These are phyloP conservation scores for Struthio camelus DNA, from an alignment of 2,113 vertebrate species.

Conservation along the genomic window DNA sequence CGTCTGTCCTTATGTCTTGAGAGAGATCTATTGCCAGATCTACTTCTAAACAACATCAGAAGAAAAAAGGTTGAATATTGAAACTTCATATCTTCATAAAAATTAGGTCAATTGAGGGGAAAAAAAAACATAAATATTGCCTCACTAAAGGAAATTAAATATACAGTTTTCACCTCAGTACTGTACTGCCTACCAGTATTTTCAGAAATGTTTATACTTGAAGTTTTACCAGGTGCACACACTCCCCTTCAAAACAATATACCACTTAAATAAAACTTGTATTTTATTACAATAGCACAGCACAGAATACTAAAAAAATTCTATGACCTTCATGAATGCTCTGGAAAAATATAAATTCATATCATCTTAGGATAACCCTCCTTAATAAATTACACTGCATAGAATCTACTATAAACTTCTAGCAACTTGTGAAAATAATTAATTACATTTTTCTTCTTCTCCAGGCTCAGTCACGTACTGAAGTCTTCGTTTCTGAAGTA, in stretches of 20 bases:
- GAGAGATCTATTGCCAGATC: conserved; percentile 79
- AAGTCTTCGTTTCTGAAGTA: background rate
- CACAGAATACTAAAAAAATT: background rate
- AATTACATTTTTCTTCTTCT: background rate
- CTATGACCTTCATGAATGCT: background rate
- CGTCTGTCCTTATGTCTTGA: conserved; percentile 81
- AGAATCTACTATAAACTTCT: background rate
- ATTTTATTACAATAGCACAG: background rate
- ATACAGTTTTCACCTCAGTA: background rate
- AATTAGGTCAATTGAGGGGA: background rate
- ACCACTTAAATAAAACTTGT: background rate
- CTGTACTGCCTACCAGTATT: background rate
- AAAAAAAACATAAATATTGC: background rate
- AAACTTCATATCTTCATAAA: background rate
- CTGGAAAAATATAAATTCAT: background rate
- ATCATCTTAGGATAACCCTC: background rate
- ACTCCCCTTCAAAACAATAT: background rate
- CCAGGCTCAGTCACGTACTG: background rate
- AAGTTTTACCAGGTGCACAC: background rate
- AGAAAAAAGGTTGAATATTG: background rate
- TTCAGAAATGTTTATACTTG: background rate
- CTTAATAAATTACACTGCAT: background rate
- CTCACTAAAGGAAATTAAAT: too few species aligned
- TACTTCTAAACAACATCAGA: conserved; percentile 72
- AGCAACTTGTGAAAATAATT: background rate